These are phyloP conservation scores for Nannoperca obscura DNA, from an alignment of 2,797 vertebrate genomes.

Conservation along the genomic window DNA sequence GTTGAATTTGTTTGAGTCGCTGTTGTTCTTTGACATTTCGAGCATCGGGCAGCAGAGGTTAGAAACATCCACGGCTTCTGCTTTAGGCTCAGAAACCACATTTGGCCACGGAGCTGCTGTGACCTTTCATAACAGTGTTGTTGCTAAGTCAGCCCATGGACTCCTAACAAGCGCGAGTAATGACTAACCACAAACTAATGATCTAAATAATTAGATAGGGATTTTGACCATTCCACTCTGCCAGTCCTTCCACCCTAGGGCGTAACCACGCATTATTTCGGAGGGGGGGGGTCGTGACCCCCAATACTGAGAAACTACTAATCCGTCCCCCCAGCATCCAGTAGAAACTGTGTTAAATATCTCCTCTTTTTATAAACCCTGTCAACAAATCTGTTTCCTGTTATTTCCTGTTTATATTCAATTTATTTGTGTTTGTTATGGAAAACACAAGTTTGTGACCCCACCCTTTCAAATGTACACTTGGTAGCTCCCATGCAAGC, in stretches of 20 bases:
- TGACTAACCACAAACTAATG: background rate
- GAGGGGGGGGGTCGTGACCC: too few relatives aligned
- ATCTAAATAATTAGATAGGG: background rate
- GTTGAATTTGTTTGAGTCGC: conserved; percentile 20
- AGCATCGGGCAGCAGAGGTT: conserved; percentile 39
- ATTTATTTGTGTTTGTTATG: too few relatives aligned
- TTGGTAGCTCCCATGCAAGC: too few relatives aligned
- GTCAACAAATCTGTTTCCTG: too few relatives aligned
- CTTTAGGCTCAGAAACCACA: conserved; percentile 26
- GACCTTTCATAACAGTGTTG: conserved; percentile 57
- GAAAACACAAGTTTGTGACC: too few relatives aligned
- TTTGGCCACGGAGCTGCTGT: conserved; percentile 25
- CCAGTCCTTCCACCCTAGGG: conserved; percentile 7
- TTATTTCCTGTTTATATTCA: too few relatives aligned
- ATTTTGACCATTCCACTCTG: background rate
- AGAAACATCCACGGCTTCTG: conserved; percentile 23
- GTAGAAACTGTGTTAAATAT: too few relatives aligned
- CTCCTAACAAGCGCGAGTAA: background rate
- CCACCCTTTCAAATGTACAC: too few relatives aligned
- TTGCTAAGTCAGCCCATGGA: conserved; percentile 16
- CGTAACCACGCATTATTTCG: too few relatives aligned
- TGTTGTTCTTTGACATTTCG: conserved; percentile 59
- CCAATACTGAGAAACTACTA: too few relatives aligned
- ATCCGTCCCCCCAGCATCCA: too few relatives aligned
- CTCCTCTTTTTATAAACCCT: too few relatives aligned